phyloP scores from a whole-genome alignment of 2,113 vertebrate genomes.

The Rhinolophus sinicus region DNA sequence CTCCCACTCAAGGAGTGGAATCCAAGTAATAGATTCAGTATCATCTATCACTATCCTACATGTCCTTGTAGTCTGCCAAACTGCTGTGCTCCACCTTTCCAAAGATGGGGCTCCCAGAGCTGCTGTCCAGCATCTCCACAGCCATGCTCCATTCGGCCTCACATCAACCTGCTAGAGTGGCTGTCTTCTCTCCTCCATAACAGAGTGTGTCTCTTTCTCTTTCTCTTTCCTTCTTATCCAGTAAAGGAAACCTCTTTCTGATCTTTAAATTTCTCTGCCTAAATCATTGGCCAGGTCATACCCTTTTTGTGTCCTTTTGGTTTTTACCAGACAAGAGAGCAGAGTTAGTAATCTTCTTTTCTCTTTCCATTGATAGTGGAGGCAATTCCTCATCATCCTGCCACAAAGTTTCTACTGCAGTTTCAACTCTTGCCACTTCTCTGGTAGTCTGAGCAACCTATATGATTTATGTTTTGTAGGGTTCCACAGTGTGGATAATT shows the following conservation, averaged over 20 bases:
- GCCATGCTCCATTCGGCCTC: not conserved
- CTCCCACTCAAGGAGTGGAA: not conserved
- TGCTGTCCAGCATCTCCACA: not conserved
- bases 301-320: not conserved
- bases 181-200: not conserved
- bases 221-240: not conserved
- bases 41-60: not conserved
- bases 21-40: not conserved
- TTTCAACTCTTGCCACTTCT: not conserved
- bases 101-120: not conserved
- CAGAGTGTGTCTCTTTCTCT: not conserved
- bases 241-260: not conserved
- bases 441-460: not conserved
- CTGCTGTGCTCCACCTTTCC: not conserved
- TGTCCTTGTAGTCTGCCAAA: not conserved
- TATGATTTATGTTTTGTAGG: not conserved
- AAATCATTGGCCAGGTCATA: not conserved
- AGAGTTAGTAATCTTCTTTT: not conserved
- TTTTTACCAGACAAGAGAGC: not conserved
- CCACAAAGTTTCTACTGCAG: not conserved
- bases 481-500: not conserved
- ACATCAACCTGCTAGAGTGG: not conserved
- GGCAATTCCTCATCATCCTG: not conserved
- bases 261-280: not conserved
- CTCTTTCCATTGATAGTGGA: not conserved